Conservation (phyloP, 2,888 invertebrate species). For the Oligia fasciuncula region DNA sequence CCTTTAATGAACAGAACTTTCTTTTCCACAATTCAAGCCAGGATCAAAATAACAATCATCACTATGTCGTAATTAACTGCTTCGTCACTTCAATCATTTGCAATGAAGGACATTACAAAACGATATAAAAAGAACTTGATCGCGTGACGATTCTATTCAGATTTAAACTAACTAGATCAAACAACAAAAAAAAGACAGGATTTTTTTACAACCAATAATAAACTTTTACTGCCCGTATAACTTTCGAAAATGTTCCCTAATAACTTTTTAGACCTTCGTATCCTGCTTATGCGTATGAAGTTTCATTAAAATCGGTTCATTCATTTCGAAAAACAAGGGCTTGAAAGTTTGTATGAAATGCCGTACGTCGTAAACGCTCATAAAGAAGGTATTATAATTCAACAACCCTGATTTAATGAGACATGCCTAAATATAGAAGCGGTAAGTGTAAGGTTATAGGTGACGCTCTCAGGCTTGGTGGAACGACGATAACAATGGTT, state of each 20-base stretch:
- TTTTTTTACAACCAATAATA: slow-evolving; percentile 5
- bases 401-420: neutral
- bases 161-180: slow-evolving; percentile 25
- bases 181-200: neutral
- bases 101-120: slow-evolving; percentile 17
- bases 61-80: neutral
- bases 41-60: slow-evolving; percentile 1
- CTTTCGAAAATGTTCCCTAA: neutral
- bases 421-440: neutral
- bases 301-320: too few species aligned
- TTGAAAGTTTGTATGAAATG: too few species aligned
- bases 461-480: too few species aligned
- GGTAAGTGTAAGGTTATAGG: neutral
- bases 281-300: too few species aligned
- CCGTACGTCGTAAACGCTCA: too few species aligned
- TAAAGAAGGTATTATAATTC: neutral
- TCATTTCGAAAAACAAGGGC: too few species aligned
- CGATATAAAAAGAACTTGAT: slow-evolving; percentile 15
- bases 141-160: slow-evolving; percentile 36
- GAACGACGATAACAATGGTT: too few species aligned
- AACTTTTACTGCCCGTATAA: neutral
- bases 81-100: neutral
- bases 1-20: slow-evolving; percentile 10
- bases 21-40: neutral
- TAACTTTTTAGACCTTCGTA: too few species aligned